These are phyloP conservation scores for Macroglossus sobrinus DNA, from an alignment of 2,113 vertebrate species.

Conservation along the genomic window DNA sequence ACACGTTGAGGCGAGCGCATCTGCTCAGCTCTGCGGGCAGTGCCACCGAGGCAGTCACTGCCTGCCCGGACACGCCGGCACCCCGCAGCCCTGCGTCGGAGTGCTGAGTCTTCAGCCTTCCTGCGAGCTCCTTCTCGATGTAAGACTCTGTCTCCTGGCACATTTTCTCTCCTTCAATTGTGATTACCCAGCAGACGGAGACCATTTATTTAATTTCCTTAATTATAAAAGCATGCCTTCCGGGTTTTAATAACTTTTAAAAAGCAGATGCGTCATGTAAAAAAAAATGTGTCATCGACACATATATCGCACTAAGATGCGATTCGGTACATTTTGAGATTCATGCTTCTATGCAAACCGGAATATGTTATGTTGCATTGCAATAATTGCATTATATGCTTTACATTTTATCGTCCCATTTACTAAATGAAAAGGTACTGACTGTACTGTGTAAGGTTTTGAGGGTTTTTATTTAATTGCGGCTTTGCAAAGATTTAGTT, in stretches of 20 bases:
- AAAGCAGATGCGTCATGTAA: background rate
- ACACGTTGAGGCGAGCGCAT: accelerated
- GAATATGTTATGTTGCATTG: background rate
- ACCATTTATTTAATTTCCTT: background rate
- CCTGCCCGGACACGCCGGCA: background rate
- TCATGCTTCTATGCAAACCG: background rate
- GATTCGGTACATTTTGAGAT: background rate
- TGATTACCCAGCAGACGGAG: background rate
- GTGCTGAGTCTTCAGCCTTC: background rate
- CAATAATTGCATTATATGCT: background rate
- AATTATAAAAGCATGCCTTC: constrained; percentile 16
- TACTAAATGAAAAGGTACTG: constrained; percentile 4
- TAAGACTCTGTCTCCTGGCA: background rate
- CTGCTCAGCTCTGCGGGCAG: background rate
- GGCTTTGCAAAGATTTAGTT: constrained; percentile 47
- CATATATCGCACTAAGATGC: background rate
- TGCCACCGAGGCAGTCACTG: background rate
- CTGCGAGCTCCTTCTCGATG: background rate
- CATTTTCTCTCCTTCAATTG: background rate
- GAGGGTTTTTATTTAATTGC: background rate
- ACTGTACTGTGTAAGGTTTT: background rate
- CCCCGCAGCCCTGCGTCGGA: too few species aligned
- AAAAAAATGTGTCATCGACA: background rate
- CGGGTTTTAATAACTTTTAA: constrained; percentile 9
- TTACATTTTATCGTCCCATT: background rate